Evolutionary conservation across 2,113 vertebrate species (phyloP), one percentile per base, ranked within the genome.

Genomic region (Carollia perspicillata): DNA sequence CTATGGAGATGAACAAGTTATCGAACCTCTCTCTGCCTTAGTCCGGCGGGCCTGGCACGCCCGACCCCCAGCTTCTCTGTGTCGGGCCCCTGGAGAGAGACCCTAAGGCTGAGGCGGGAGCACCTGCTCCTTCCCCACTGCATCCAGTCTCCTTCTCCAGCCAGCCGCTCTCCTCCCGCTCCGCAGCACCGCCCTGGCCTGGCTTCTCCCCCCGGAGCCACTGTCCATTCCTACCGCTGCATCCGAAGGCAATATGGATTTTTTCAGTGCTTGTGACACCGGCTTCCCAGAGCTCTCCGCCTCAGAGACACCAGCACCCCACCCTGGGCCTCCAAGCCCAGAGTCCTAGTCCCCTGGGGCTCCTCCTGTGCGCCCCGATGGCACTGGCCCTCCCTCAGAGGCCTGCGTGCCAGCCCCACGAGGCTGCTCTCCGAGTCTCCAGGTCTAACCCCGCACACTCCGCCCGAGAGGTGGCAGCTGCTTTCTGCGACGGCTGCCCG

Each of bases 191-290:
- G 4, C 37, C 42, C n/a, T 60, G 1, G 49, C n/a, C 65, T 77
- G 20, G 6, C 35, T 72, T 66, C 72, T 58, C 42, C 37, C 17
- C 26, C 26, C 10, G 7, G n/a, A 22, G n/a, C 10, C 37, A 44
- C n/a, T 4, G 0, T 6, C 28, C 8, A 0, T 33, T 18, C 35
- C 37, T 6, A 14, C 0, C 79, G 40, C 30, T 33, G 37, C 47
- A 5, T 30, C 18, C 63, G 89, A 75, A 13, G 20, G 17, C 20
- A 37, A 7, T 8, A 13, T 16, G 22, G 28, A 17, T 23, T 53
- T 91, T 63, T 30, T 63, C 23, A 58, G 5, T 3, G 12, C 68
- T 6, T 5, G 17, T 10, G n/a, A 51, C 28, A 26, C 10, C 30
- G 9, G n/a, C n/a, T 44, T 58, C 71, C 28, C 18, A 28, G 10